Evolutionary conservation across 2,888 invertebrate species (phyloP), one percentile per base, ranked within the genome.

Genomic region (Ptychoptera albimana): DNA sequence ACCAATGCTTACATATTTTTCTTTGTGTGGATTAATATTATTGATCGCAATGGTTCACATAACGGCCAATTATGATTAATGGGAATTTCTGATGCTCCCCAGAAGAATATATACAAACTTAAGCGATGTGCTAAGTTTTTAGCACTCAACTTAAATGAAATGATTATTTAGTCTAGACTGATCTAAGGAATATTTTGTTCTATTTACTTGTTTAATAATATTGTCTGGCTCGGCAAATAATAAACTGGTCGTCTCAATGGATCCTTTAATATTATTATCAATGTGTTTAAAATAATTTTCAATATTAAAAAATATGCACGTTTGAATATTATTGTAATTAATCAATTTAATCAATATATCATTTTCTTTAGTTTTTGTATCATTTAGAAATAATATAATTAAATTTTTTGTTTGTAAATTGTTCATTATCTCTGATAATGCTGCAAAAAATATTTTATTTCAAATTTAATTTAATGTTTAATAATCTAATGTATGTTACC

Each of bases 31-130:
- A 79, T 80, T 47, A 83, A 73, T 39, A 80, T 73, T 13, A 73
- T 75, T 0, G 78, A 70, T 51, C 73, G 61, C 64, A 74, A 54
- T 8, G 65, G 65, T 42, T 64, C 64, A 34, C 55, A 53, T 41
- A 64, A 60, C 9, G 53, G 50, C 2, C 60, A 30, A 11, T 51
- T 52, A 1, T 47, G 43, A 2, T 51, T 62, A 60, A 39, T 69
- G 54, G 52, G 71, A 64, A 49, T 77, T 62, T 14, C 63, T 55
- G 42, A 69, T 16, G 68, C 66, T 1, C 76, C 72, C 79, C 79
- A 81, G 57, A 74, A 75, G 60, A 82, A 82, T 44, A 82, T 71
- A 55, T 77, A 81, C 39, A 80, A 52, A 48, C 58, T 62, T 3
- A 65, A 52, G 2, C 64, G 61, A 50, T 56, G 56, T 10, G 54